Conservation (phyloP, 92 coral and sea anemone genomes). For the Paragorgia papillata region DNA sequence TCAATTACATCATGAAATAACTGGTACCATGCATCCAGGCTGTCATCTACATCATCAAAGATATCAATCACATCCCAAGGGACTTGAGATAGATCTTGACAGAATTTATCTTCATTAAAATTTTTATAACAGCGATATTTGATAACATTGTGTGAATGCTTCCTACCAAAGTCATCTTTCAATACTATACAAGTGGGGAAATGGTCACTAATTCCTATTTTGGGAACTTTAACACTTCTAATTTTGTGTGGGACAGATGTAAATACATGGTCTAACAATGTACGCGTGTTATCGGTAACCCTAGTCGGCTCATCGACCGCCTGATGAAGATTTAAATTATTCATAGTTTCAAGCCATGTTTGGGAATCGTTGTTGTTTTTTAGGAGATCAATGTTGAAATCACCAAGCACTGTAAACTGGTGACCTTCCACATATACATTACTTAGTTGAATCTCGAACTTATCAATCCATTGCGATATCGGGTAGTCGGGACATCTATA, state of each 20-base stretch:
- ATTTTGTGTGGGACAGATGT: conserved; percentile 34
- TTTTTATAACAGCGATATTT: conserved; percentile 37
- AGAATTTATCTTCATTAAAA: conserved; percentile 22
- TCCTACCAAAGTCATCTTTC: conserved; percentile 39
- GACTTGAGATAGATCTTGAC: conserved; percentile 19
- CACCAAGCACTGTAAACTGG: conserved; percentile 36
- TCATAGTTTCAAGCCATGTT: conserved; percentile 34
- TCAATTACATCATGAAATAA: conserved; percentile 19
- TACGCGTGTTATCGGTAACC: conserved; percentile 25
- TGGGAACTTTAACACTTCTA: conserved; percentile 35
- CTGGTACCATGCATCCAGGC: conserved; percentile 37
- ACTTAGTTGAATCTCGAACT: conserved; percentile 6
- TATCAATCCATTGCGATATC: neutral
- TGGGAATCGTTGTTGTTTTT: neutral
- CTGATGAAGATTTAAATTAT: conserved; percentile 37
- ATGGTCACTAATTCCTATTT: conserved; percentile 49
- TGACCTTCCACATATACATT: conserved; percentile 22
- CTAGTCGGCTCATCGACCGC: conserved; percentile 40
- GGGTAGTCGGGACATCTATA: conserved; percentile 20
- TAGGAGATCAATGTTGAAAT: conserved; percentile 43
- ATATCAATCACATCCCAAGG: conserved; percentile 24
- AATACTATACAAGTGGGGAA: conserved; percentile 42
- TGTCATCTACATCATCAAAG: conserved; percentile 30
- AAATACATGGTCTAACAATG: conserved; percentile 45
- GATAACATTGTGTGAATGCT: conserved; percentile 43